Evolutionary conservation across 2,888 invertebrate genomes (phyloP).

Genomic region (Eustalomyia histrio): DNA sequence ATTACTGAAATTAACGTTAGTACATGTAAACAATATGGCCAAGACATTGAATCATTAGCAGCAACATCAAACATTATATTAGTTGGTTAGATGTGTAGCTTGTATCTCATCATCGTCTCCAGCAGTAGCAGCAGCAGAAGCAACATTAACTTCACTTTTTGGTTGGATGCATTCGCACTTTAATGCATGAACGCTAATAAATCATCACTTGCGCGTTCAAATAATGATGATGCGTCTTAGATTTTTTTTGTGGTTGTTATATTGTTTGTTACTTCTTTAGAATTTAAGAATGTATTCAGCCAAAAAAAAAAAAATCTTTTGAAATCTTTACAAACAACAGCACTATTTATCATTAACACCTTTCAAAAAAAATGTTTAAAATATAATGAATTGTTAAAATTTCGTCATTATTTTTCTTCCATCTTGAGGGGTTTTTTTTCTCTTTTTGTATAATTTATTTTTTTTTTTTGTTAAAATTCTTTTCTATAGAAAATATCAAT

Average conservation of each 20-base stretch:
- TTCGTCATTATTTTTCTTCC: slow-evolving; percentile 33
- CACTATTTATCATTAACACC: slow-evolving; percentile 59
- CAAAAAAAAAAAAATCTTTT: slow-evolving; percentile 28
- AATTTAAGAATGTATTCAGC: slow-evolving; percentile 18
- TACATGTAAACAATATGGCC: slow-evolving; percentile 16
- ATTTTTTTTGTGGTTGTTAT: slow-evolving; percentile 17
- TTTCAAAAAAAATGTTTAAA: slow-evolving; percentile 26
- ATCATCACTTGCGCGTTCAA: slow-evolving; percentile 56
- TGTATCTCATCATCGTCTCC: slow-evolving; percentile 16
- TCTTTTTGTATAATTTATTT: slow-evolving; percentile 10
- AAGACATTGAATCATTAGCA: slow-evolving; percentile 49
- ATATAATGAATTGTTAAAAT: slow-evolving; percentile 49
- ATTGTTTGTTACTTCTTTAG: slow-evolving; percentile 21
- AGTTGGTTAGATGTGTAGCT: not conserved
- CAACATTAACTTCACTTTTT: slow-evolving; percentile 16
- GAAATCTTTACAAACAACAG: not conserved
- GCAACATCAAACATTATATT: slow-evolving; percentile 38
- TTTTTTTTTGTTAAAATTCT: slow-evolving; percentile 3
- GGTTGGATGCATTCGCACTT: slow-evolving; percentile 55
- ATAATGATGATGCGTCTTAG: slow-evolving; percentile 46
- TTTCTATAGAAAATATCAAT: slow-evolving; percentile 10
- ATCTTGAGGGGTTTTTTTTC: slow-evolving; percentile 10
- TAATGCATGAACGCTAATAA: slow-evolving; percentile 65
- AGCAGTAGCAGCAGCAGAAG: slow-evolving; percentile 18
- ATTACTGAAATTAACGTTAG: slow-evolving; percentile 33